Percentiles rank a stretch among this genome's conserved stretches.
phyloP scores from a whole-genome alignment of 2,113 vertebrate genomes.

The Puffinus mauretanicus region DNA sequence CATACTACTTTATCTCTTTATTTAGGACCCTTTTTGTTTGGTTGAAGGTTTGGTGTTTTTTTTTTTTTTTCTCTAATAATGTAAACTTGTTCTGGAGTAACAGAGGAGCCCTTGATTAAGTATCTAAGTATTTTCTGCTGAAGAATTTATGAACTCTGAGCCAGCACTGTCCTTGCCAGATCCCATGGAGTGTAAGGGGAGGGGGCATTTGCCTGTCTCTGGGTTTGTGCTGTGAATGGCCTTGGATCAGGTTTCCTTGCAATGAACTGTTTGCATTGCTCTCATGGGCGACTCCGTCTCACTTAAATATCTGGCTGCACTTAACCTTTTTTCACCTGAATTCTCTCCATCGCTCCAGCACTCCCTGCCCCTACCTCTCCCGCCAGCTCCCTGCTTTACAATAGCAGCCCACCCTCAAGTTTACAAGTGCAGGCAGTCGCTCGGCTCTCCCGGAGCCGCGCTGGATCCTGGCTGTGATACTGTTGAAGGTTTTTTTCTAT shows the following conservation, averaged over 20 bases:
- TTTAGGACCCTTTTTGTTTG: constrained; percentile 57
- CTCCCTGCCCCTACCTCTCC: background rate
- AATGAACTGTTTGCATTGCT: constrained; percentile 52
- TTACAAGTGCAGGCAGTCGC: background rate
- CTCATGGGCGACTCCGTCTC: constrained; percentile 51
- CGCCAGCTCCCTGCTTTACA: background rate
- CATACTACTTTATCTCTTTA: constrained; percentile 59
- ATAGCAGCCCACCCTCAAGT: constrained; percentile 30
- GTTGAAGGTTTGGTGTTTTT: background rate
- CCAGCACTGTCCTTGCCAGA: constrained; percentile 61
- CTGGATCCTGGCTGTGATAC: constrained; percentile 21
- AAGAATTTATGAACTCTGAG: constrained; percentile 68
- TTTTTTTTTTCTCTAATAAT: background rate
- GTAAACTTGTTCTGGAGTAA: constrained; percentile 63
- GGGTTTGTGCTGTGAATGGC: constrained; percentile 43
- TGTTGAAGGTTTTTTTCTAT: background rate
- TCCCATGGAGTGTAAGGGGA: constrained; percentile 41
- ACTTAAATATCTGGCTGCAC: constrained; percentile 56
- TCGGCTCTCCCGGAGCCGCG: background rate
- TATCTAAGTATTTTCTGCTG: constrained; percentile 67
- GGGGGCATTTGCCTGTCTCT: constrained; percentile 17
- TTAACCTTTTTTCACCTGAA: constrained; percentile 59
- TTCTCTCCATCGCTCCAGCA: background rate
- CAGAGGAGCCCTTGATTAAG: constrained; percentile 67
- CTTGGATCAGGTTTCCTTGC: constrained; percentile 50